Conservation (phyloP, 2,797 vertebrate species). For the Oreochromis mossambicus region DNA sequence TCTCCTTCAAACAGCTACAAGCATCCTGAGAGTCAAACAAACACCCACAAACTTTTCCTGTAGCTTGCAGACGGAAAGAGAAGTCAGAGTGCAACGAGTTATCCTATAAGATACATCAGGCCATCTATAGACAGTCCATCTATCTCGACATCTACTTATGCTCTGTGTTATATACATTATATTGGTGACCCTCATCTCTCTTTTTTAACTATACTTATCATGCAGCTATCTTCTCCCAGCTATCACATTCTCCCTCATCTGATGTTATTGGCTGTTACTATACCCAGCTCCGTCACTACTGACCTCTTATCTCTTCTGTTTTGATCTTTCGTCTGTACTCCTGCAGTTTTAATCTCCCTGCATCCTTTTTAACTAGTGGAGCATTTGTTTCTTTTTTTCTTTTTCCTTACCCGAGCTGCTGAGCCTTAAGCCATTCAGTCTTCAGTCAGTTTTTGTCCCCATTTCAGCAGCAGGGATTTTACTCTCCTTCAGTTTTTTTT, state of each 20-base stretch:
- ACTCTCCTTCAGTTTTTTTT: neutral
- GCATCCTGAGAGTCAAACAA: neutral
- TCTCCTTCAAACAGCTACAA: neutral
- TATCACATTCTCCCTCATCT: neutral
- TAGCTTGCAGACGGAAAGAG: neutral
- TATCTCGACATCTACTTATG: neutral
- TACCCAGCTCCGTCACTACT: neutral
- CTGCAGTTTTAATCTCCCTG: neutral
- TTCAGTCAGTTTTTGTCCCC: neutral
- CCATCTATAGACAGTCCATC: slow-evolving; percentile 8
- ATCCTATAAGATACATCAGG: slow-evolving; percentile 23
- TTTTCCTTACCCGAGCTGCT: neutral
- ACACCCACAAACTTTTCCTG: neutral
- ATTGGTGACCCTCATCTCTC: neutral
- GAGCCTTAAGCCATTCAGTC: neutral
- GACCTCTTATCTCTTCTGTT: neutral
- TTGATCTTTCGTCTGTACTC: neutral
- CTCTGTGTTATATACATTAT: neutral
- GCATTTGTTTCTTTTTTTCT: neutral
- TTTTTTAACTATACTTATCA: slow-evolving; percentile 6
- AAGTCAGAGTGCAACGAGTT: slow-evolving; percentile 50
- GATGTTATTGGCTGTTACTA: neutral
- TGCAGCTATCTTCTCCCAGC: neutral
- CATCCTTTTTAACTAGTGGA: neutral
- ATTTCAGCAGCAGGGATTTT: neutral